A percentile compares a stretch with the other conserved stretches of the same genome.
phyloP scores from a whole-genome alignment of 2,888 invertebrate species.

The Ormyrus rosae region DNA sequence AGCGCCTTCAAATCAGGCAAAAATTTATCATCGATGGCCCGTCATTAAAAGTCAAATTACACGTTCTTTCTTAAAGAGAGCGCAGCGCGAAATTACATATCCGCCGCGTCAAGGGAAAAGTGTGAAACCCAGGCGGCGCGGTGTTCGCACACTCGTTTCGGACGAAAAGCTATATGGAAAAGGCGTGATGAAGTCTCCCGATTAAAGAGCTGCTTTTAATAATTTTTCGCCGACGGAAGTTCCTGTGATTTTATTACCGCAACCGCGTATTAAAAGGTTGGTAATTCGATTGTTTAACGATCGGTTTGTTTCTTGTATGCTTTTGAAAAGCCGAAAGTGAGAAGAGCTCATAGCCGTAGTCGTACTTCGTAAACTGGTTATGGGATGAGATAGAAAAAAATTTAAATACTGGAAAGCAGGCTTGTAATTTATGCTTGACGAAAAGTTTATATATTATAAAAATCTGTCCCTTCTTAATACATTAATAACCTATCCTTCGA shows the following conservation, averaged over 20 bases:
- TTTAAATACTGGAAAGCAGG: too few species aligned
- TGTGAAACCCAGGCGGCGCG: not conserved
- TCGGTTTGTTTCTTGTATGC: too few species aligned
- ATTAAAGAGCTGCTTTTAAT: not conserved
- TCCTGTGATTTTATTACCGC: not conserved
- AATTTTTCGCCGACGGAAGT: not conserved
- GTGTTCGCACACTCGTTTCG: conserved; percentile 26
- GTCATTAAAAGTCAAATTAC: conserved; percentile 31
- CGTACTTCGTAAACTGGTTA: too few species aligned
- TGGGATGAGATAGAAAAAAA: too few species aligned
- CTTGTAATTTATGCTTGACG: too few species aligned
- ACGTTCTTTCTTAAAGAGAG: conserved; percentile 22
- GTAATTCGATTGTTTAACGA: too few species aligned
- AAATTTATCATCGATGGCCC: conserved; percentile 17
- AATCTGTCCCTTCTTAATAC: too few species aligned
- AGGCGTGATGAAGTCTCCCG: conserved; percentile 4
- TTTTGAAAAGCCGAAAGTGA: too few species aligned
- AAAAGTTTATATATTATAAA: too few species aligned
- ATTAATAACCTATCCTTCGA: too few species aligned
- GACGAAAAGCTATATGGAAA: conserved; percentile 1
- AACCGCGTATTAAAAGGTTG: not conserved
- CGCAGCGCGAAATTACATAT: conserved; percentile 32
- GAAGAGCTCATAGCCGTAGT: too few species aligned
- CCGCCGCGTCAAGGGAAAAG: not conserved
- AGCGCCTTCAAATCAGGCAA: conserved; percentile 6